phyloP scores from a whole-genome alignment of 2,113 vertebrate species.

The Entomyzon cyanotis region DNA sequence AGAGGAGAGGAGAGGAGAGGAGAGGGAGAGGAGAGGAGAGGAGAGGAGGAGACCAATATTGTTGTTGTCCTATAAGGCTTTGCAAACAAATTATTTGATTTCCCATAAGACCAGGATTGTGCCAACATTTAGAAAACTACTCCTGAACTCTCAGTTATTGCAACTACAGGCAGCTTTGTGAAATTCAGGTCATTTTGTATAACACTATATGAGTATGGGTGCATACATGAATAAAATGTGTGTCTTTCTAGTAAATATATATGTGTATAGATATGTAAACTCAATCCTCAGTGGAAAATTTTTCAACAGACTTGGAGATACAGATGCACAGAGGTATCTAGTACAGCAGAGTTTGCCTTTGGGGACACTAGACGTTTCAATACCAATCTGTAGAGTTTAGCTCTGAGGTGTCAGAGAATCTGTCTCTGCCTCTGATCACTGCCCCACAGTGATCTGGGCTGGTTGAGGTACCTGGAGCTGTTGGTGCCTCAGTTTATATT shows the following conservation, averaged over 20 bases:
- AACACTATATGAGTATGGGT: background rate
- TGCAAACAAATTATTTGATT: background rate
- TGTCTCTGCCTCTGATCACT: background rate
- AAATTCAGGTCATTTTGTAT: background rate
- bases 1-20: too few relatives aligned
- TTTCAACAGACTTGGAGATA: background rate
- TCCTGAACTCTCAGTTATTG: background rate
- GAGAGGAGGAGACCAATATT: background rate
- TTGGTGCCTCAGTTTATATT: rapidly evolving
- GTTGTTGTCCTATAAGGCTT: background rate
- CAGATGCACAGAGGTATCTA: background rate
- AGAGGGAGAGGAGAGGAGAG: background rate
- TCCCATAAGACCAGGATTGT: background rate
- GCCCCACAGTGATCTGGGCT: background rate
- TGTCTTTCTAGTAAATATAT: background rate
- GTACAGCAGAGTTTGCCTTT: background rate
- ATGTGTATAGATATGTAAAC: background rate
- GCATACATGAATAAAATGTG: background rate
- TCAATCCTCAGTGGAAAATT: background rate
- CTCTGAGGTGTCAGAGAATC: background rate
- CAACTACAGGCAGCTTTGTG: background rate
- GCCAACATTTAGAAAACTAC: background rate
- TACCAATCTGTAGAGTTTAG: background rate
- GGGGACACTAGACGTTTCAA: background rate
- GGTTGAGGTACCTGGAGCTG: background rate